Evolutionary conservation across 2,888 invertebrate genomes (phyloP).

Genomic region (Buathra laborator): DNA sequence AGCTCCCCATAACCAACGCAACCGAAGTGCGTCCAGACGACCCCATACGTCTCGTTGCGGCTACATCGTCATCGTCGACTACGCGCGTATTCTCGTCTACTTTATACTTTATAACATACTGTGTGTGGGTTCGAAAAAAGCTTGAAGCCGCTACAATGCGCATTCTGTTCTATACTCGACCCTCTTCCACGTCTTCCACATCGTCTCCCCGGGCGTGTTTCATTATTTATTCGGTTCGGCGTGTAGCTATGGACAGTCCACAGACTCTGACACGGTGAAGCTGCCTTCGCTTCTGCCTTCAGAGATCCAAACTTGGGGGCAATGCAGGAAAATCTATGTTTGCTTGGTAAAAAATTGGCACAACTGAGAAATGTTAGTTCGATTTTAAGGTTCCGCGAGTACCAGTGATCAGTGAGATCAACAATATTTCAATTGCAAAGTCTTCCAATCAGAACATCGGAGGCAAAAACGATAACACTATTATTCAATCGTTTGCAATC

Average conservation of each 20-base stretch:
- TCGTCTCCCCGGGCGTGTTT: constrained; percentile 44
- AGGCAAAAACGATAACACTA: too few species aligned
- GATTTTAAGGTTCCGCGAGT: too few species aligned
- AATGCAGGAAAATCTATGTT: not conserved
- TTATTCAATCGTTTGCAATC: too few species aligned
- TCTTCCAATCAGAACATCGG: too few species aligned
- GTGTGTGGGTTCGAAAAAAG: constrained; percentile 50
- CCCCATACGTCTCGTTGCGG: constrained; percentile 58
- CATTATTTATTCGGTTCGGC: constrained; percentile 44
- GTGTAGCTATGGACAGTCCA: constrained; percentile 9
- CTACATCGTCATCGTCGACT: constrained; percentile 41
- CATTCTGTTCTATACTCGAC: constrained; percentile 53
- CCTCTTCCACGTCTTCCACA: constrained; percentile 49
- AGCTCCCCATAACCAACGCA: constrained; percentile 29
- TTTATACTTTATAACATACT: constrained; percentile 22
- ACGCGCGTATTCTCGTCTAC: constrained; percentile 40
- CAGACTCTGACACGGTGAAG: constrained; percentile 15
- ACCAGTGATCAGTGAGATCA: too few species aligned
- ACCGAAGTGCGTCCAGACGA: constrained; percentile 64
- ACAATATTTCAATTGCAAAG: too few species aligned
- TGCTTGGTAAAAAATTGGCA: too few species aligned
- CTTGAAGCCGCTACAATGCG: constrained; percentile 63
- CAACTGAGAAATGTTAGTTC: too few species aligned
- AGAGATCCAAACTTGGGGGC: not conserved
- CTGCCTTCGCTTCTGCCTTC: constrained; percentile 44